Conservation (phyloP, 2,888 invertebrate species). For the Cantharis nigra region DNA sequence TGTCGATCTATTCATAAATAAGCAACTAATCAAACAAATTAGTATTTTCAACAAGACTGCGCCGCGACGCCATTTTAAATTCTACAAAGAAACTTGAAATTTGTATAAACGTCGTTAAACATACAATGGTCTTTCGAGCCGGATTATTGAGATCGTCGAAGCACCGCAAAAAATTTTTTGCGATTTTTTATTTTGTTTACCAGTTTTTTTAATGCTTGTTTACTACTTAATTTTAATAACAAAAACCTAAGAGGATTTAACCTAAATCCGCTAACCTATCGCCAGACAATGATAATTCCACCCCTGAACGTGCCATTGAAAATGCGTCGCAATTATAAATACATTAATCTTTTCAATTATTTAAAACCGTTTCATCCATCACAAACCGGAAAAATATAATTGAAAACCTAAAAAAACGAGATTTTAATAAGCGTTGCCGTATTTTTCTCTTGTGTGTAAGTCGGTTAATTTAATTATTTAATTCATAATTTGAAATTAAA, state of each 20-base stretch:
- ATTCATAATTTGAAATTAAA: not conserved
- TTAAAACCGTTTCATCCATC: not conserved
- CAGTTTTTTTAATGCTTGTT: not conserved
- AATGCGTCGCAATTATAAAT: not conserved
- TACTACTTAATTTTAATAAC: not conserved
- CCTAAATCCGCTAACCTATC: not conserved
- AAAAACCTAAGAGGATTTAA: not conserved
- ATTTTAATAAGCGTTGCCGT: not conserved
- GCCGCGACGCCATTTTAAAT: not conserved
- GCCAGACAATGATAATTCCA: not conserved
- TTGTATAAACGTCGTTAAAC: not conserved
- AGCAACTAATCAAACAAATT: not conserved
- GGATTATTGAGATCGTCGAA: not conserved
- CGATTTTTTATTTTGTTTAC: not conserved
- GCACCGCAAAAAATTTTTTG: not conserved
- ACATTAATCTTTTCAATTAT: not conserved
- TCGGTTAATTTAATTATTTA: not conserved
- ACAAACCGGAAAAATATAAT: not conserved
- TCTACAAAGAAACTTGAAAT: not conserved
- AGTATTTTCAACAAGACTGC: not conserved
- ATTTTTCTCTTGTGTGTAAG: not conserved
- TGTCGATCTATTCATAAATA: not conserved
- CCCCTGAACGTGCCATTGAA: not conserved
- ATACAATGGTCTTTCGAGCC: not conserved
- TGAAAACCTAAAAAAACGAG: not conserved